Evolutionary conservation across 2,113 vertebrate species (phyloP).

Genomic region (Hippocampus barbouri): DNA sequence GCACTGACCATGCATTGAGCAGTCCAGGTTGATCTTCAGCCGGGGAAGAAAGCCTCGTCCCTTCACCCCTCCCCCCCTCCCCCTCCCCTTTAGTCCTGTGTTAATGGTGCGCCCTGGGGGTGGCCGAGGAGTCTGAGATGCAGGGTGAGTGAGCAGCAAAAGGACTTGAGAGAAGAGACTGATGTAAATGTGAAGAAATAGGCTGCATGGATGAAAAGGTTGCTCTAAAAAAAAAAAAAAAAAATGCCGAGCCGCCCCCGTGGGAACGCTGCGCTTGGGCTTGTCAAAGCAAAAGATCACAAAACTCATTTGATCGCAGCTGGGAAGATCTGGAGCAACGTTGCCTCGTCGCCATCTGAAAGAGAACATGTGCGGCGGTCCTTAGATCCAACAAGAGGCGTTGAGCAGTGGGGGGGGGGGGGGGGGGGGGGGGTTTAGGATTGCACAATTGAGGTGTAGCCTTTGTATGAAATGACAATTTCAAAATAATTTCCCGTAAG

Average conservation of each 20-base stretch:
- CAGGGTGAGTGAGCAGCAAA: slow-evolving; percentile 45
- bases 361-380: background rate
- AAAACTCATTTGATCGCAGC: slow-evolving; percentile 43
- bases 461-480: too few relatives aligned
- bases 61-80: slow-evolving; percentile 33
- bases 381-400: background rate
- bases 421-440: background rate
- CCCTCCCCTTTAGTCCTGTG: slow-evolving; percentile 35
- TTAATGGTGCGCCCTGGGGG: slow-evolving; percentile 48
- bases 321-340: slow-evolving; percentile 14
- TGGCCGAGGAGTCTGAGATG: slow-evolving; percentile 35
- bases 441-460: too few relatives aligned
- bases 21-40: slow-evolving; percentile 49
- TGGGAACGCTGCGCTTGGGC: slow-evolving; percentile 24
- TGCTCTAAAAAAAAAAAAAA: slow-evolving; percentile 32
- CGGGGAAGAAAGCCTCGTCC: slow-evolving; percentile 28
- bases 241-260: slow-evolving; percentile 14
- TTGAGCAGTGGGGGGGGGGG: background rate
- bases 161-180: slow-evolving; percentile 52
- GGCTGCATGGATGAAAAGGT: slow-evolving; percentile 39
- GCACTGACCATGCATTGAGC: slow-evolving; percentile 15
- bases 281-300: slow-evolving; percentile 44
- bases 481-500: too few relatives aligned
- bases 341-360: background rate
- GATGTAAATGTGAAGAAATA: slow-evolving; percentile 68